These are phyloP conservation scores for Metellina segmentata DNA, from an alignment of 2,888 invertebrate species.

Conservation along the genomic window DNA sequence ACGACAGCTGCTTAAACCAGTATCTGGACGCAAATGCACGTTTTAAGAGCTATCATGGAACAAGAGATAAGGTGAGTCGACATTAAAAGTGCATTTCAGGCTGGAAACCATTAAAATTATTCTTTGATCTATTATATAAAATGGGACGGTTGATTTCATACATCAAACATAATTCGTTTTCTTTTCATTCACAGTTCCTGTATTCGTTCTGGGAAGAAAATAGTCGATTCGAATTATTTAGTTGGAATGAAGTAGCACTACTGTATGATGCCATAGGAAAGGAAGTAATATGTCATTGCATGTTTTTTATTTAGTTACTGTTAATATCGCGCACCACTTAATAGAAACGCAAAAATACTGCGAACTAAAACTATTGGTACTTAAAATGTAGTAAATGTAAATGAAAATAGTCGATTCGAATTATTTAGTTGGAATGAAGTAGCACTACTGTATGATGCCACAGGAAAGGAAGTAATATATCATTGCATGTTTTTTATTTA, in stretches of 20 bases:
- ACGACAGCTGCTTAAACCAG: not conserved
- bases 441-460: conserved; percentile 20
- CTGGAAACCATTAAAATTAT: not conserved
- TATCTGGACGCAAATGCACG: not conserved
- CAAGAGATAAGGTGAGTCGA: not conserved
- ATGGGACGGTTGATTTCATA: not conserved
- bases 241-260: conserved; percentile 32
- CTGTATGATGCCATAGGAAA: conserved; percentile 34
- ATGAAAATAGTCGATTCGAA: conserved; percentile 12
- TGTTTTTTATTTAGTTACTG: too few relatives aligned
- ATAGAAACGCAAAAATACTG: too few relatives aligned
- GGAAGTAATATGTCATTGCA: conserved; percentile 11
- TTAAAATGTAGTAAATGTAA: too few relatives aligned
- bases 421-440: conserved; percentile 35
- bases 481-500: too few relatives aligned
- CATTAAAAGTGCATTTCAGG: not conserved
- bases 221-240: not conserved
- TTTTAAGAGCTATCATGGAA: not conserved
- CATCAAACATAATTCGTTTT: not conserved
- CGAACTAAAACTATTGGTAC: too few relatives aligned
- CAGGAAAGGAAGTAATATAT: conserved; percentile 33
- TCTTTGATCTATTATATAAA: not conserved
- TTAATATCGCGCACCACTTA: too few relatives aligned
- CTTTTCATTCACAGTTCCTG: conserved; percentile 25
- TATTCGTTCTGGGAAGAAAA: conserved; percentile 31